Conservation (phyloP, 2,113 vertebrate genomes). For the Ctenomys sociabilis region DNA sequence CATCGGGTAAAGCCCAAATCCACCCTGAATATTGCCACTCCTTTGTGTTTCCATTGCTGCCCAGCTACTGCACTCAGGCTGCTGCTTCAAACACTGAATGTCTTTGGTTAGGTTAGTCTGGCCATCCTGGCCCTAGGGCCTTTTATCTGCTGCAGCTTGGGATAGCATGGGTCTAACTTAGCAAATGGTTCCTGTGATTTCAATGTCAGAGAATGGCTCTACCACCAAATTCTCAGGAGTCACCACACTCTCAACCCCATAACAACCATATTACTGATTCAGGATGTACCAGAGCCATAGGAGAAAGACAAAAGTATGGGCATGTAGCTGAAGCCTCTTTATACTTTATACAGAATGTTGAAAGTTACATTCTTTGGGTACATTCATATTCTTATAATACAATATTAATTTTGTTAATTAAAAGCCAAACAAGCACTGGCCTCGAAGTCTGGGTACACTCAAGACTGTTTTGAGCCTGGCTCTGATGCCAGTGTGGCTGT, state of each 20-base stretch:
- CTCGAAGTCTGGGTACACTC: conserved; percentile 17
- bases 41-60: neutral
- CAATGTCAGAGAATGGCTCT: neutral
- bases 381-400: conserved; percentile 50
- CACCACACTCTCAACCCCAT: too few species aligned
- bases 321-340: neutral
- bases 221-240: neutral
- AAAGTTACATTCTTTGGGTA: conserved; percentile 21
- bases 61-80: neutral
- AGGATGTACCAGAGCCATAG: neutral
- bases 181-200: neutral
- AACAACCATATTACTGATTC: neutral
- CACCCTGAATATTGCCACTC: neutral
- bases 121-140: neutral
- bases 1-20: neutral
- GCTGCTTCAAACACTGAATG: neutral
- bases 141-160: neutral
- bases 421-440: conserved; percentile 41
- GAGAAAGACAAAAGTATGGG: neutral
- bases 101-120: neutral
- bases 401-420: conserved; percentile 70
- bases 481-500: conserved; percentile 13
- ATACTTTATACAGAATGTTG: conserved; percentile 52
- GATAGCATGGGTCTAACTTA: neutral
- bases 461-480: neutral